Evolutionary conservation across 1,140 invertebrate genomes (phyloP).

Genomic region (Drosophila saltans): DNA sequence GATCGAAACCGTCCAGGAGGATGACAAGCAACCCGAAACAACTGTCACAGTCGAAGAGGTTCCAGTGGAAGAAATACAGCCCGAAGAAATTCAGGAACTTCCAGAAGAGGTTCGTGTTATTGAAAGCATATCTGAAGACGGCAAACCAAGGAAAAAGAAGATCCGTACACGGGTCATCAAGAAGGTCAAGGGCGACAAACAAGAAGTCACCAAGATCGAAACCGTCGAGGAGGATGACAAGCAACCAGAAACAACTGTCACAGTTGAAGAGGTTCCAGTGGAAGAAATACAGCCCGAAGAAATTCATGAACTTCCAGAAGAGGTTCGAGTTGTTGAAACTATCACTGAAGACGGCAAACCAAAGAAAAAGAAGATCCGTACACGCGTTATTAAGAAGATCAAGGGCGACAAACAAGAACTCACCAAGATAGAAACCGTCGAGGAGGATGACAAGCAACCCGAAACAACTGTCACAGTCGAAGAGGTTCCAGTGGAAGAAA

Average conservation of each 20-base stretch:
- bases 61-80: not conserved
- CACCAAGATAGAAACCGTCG: constrained; percentile 6
- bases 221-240: constrained; percentile 6
- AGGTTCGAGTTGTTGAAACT: not conserved
- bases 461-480: constrained; percentile 5
- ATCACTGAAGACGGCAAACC: constrained; percentile 2
- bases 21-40: constrained; percentile 1
- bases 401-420: constrained; percentile 11
- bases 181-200: constrained; percentile 11
- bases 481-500: not conserved
- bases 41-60: not conserved
- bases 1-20: constrained; percentile 6
- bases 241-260: not conserved
- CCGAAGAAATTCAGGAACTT: constrained; percentile 4
- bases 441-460: constrained; percentile 1
- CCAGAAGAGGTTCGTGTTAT: not conserved
- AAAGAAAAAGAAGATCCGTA: constrained; percentile 7
- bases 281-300: constrained; percentile 4
- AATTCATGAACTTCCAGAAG: not conserved
- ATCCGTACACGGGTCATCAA: constrained; percentile 9
- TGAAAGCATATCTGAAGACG: not conserved
- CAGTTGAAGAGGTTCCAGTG: not conserved
- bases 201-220: constrained; percentile 12
- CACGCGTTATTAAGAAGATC: constrained; percentile 12
- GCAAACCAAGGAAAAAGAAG: constrained; percentile 6